Evolutionary conservation across 2,888 invertebrate genomes (phyloP).

Genomic region (Steinernema carpocapsae): DNA sequence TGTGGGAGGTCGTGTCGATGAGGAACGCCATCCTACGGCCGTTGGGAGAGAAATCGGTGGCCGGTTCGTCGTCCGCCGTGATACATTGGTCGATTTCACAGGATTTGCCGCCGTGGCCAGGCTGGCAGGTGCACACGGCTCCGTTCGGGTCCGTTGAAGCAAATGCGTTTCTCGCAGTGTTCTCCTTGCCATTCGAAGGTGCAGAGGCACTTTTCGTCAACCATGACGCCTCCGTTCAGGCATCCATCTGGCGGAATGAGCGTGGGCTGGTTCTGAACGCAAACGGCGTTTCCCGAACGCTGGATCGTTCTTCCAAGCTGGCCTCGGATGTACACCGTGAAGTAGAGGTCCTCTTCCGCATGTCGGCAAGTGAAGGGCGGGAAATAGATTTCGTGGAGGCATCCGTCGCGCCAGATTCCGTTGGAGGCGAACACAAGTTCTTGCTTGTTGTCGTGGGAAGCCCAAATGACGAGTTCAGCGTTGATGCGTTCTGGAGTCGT

Average conservation of each 20-base stretch:
- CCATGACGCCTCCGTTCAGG: conserved; percentile 58
- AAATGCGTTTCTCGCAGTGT: conserved; percentile 50
- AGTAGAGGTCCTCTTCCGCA: conserved; percentile 55
- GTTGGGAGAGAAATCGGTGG: neutral
- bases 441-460: conserved; percentile 45
- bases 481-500: conserved; percentile 46
- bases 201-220: conserved; percentile 57
- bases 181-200: conserved; percentile 52
- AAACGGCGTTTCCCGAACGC: conserved; percentile 58
- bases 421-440: conserved; percentile 26
- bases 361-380: conserved; percentile 38
- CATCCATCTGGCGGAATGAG: conserved; percentile 52
- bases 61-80: neutral
- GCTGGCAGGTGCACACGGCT: conserved; percentile 49
- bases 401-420: conserved; percentile 31
- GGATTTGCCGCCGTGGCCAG: conserved; percentile 51
- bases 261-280: conserved; percentile 46
- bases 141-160: conserved; percentile 52
- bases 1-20: conserved; percentile 18
- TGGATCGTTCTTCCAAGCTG: conserved; percentile 52
- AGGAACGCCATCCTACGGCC: neutral
- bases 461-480: conserved; percentile 51
- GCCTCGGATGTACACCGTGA: conserved; percentile 54
- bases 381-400: conserved; percentile 25
- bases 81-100: conserved; percentile 42